Conservation (phyloP, 2,113 vertebrate genomes). For the Cololabis saira region DNA sequence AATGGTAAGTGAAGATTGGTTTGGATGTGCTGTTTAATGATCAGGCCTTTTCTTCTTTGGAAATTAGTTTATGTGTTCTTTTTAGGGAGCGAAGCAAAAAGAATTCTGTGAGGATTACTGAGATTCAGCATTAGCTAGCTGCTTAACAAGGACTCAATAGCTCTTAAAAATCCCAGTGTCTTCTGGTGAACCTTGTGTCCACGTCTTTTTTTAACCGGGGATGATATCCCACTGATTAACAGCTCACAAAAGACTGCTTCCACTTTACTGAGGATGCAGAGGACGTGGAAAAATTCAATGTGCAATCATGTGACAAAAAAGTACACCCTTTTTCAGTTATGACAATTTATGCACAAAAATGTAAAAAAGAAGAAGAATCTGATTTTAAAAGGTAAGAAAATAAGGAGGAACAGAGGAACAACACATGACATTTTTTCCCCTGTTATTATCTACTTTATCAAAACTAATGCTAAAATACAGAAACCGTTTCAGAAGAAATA, state of each 20-base stretch:
- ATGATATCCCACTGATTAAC: constrained; percentile 35
- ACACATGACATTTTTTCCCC: too few relatives aligned
- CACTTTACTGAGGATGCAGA: constrained; percentile 30
- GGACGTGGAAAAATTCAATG: too few relatives aligned
- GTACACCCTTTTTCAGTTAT: too few relatives aligned
- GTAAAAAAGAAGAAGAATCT: constrained; percentile 46
- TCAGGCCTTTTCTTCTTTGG: constrained; percentile 22
- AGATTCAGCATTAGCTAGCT: constrained; percentile 13
- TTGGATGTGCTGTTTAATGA: constrained; percentile 33
- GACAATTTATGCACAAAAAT: too few relatives aligned
- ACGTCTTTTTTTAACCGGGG: constrained; percentile 13
- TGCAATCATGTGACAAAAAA: too few relatives aligned
- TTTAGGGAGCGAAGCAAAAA: constrained; percentile 15
- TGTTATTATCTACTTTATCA: too few relatives aligned
- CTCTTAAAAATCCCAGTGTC: neutral
- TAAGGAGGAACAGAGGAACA: too few relatives aligned
- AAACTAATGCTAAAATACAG: too few relatives aligned
- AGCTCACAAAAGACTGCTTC: constrained; percentile 23
- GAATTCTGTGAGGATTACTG: constrained; percentile 26
- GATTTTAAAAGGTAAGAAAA: constrained; percentile 1
- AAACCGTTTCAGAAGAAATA: too few relatives aligned
- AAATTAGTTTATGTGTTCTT: constrained; percentile 14
- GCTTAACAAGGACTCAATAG: constrained; percentile 4
- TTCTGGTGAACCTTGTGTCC: constrained; percentile 8
- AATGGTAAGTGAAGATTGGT: constrained; percentile 28